A percentile compares a stretch with the other conserved stretches of the same genome.
These are phyloP conservation scores for Zoanthus gigantus DNA, from an alignment of 92 coral and sea anemone species.

Conservation along the genomic window DNA sequence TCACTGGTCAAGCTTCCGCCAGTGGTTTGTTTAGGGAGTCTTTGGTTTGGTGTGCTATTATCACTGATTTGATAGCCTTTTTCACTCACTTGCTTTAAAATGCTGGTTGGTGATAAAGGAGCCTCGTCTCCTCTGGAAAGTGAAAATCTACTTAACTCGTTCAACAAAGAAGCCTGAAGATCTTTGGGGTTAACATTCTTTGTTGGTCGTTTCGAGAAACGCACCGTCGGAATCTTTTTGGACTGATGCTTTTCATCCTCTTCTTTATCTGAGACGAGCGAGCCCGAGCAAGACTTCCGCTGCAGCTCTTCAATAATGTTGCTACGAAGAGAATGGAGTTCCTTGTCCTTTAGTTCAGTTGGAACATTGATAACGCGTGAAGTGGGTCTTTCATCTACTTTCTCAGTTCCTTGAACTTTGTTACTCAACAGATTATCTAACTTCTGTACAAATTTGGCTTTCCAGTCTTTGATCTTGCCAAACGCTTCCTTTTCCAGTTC, in stretches of 20 bases:
- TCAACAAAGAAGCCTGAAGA: slow-evolving; percentile 55
- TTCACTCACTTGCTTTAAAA: neutral
- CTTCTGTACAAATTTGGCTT: slow-evolving; percentile 59
- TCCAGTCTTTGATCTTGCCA: slow-evolving; percentile 63
- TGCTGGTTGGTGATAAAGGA: neutral
- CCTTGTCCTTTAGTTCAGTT: slow-evolving; percentile 55
- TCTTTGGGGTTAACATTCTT: slow-evolving; percentile 47
- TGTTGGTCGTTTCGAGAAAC: slow-evolving; percentile 41
- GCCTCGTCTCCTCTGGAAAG: neutral
- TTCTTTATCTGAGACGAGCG: neutral
- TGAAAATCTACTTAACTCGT: slow-evolving; percentile 36
- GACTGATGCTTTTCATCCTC: neutral
- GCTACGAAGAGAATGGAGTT: slow-evolving; percentile 43
- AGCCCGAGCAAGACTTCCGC: slow-evolving; percentile 26
- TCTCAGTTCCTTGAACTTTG: slow-evolving; percentile 35
- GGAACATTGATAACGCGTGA: slow-evolving; percentile 61
- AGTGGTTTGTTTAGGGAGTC: neutral
- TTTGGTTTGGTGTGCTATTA: neutral
- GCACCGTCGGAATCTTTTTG: slow-evolving; percentile 50
- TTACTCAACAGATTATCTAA: slow-evolving; percentile 56
- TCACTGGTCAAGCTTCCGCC: neutral
- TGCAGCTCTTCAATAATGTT: slow-evolving; percentile 54
- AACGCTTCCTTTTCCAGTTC: slow-evolving; percentile 67
- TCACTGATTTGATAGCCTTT: neutral
- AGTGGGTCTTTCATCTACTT: slow-evolving; percentile 12